Evolutionary conservation across 2,888 invertebrate species (phyloP).

Genomic region (Papilio protenor): DNA sequence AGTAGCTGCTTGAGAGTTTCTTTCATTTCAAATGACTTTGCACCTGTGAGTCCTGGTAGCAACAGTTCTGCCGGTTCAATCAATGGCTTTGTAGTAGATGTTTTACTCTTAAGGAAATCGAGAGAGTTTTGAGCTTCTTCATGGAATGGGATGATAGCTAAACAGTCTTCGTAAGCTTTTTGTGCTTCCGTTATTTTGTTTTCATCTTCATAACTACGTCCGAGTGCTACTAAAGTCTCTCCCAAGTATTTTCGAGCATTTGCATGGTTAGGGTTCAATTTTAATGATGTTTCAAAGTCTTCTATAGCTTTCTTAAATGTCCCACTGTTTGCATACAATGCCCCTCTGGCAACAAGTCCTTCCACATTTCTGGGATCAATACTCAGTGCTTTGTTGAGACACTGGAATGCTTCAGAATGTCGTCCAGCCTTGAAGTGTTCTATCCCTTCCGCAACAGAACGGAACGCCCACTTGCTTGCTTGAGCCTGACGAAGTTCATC

Average conservation of each 20-base stretch:
- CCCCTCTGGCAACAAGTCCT: conserved; percentile 95
- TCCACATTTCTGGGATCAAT: conserved; percentile 97
- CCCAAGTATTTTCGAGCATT: conserved; percentile 98
- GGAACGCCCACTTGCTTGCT: conserved; percentile 97
- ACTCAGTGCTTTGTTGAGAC: conserved; percentile 95
- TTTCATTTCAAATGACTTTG: conserved; percentile 85
- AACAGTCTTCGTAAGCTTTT: conserved; percentile 93
- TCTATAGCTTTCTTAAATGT: conserved; percentile 97
- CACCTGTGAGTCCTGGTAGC: conserved; percentile 84
- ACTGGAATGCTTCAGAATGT: conserved; percentile 97
- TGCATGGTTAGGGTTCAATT: conserved; percentile 94
- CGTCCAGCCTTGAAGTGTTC: conserved; percentile 96
- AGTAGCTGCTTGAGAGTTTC: conserved; percentile 87
- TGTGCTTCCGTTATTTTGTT: conserved; percentile 93
- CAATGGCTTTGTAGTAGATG: conserved; percentile 82
- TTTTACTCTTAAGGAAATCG: conserved; percentile 91
- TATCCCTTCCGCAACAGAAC: conserved; percentile 97
- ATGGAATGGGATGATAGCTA: conserved; percentile 93
- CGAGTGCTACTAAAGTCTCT: conserved; percentile 95
- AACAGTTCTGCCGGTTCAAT: conserved; percentile 86
- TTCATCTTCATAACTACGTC: conserved; percentile 94
- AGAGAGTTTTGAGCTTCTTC: conserved; percentile 94
- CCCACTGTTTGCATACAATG: conserved; percentile 96
- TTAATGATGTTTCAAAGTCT: conserved; percentile 96
- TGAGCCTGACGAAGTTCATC: conserved; percentile 94